Base-by-base conservation (phyloP, 2,888 invertebrate species). In the Endomychus coccineus region DNA sequence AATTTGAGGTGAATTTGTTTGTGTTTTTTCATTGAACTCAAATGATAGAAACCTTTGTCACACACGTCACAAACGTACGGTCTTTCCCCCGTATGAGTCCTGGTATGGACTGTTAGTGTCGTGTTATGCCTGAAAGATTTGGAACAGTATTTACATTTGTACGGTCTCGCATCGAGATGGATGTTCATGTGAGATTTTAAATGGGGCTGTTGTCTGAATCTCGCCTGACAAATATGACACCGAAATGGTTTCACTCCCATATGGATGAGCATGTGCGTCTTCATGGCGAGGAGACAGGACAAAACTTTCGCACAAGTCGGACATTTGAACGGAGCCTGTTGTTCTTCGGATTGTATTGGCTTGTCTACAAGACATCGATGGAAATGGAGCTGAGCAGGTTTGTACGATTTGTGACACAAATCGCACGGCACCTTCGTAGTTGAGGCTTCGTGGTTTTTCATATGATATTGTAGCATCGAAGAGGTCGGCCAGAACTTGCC, bases 121-220 rank as follows among this genome's bases (percentile, higher is more conserved):
- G 11, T 3, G 2, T 10, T n/a, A 13, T 25, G 25, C 14, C 5
- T 25, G 10, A 25, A 25, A 3, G 2, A 11, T 10, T 25, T 25
- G 12, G 7, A 7, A 11, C 25, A 25, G 11, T 25, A 10, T 7
- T 25, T n/a, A 11, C 4, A 25, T 10, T 25, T n/a, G 12, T 5
- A 25, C 3, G 25, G 25, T 25, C 14, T 25, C 11, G 3, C 7
- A 25, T 6, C 11, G 7, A 6, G 25, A 25, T 25, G 25, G 2
- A 25, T 25, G 3, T 25, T 25, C 25, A 25, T 25, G 12, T 25
- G 25, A 4, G 25, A 25, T 25, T 25, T 25, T 10, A 25, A 25
- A 7, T 10, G 3, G 3, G 7, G 11, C 7, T 10, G 2, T 11
- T 25, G 25, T 6, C 25, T 3, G 11, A 25, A 25, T 4, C 3